Evolutionary conservation across 1,140 invertebrate genomes (phyloP).

Genomic region (Drosophila oshimai): DNA sequence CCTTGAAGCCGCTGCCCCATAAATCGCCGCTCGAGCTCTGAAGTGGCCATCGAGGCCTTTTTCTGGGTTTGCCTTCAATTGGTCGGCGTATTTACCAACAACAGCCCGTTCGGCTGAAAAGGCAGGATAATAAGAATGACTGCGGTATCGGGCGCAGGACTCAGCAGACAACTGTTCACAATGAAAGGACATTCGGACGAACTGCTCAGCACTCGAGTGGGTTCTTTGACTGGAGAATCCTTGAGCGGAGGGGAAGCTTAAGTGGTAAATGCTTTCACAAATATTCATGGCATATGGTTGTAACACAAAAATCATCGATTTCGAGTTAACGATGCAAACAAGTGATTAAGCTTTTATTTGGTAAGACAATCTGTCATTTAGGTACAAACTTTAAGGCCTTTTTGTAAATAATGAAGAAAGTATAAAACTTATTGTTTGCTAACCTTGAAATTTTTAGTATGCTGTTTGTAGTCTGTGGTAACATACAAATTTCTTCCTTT

Average conservation of each 20-base stretch:
- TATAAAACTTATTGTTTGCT: too few species aligned
- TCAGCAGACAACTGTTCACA: constrained; percentile 5
- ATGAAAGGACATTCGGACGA: background rate
- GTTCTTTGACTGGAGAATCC: constrained; percentile 20
- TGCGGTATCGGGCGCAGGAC: constrained; percentile 7
- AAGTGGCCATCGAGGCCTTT: constrained; percentile 26
- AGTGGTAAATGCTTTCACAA: background rate
- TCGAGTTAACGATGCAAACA: background rate
- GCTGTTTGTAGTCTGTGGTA: background rate
- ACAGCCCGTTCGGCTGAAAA: constrained; percentile 11
- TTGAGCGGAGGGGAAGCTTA: background rate
- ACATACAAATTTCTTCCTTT: background rate
- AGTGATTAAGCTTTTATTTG: background rate
- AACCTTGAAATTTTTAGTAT: background rate
- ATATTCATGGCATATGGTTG: background rate
- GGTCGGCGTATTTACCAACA: constrained; percentile 34
- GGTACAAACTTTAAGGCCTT: too few species aligned
- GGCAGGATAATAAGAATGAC: constrained; percentile 26
- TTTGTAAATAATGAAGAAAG: too few species aligned
- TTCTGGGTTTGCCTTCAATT: constrained; percentile 42
- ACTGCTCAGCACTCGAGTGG: constrained; percentile 3
- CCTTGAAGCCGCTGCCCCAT: constrained; percentile 42
- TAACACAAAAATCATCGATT: background rate
- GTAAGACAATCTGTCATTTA: too few species aligned
- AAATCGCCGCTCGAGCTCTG: constrained; percentile 38